These are phyloP conservation scores for Merluccius polli DNA, from an alignment of 2,797 vertebrate genomes.

Conservation along the genomic window DNA sequence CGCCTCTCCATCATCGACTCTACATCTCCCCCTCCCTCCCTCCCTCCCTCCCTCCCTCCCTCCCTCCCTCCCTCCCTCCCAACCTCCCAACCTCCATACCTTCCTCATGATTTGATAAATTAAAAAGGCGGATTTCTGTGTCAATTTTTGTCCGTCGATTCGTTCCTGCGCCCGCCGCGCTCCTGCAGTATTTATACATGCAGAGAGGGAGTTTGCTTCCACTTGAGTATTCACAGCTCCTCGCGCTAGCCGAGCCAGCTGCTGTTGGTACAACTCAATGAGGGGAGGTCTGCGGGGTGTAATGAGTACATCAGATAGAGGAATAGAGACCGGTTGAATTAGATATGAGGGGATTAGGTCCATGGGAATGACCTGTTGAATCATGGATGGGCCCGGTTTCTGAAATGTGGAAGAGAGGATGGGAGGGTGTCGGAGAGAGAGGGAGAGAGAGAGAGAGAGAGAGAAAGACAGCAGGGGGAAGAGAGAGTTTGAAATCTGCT, in stretches of 20 bases:
- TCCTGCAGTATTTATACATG: slow-evolving; percentile 74
- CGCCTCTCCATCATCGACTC: slow-evolving; percentile 34
- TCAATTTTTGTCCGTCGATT: slow-evolving; percentile 74
- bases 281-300: slow-evolving; percentile 49
- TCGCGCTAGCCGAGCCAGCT: slow-evolving; percentile 55
- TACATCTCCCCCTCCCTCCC: too few species aligned
- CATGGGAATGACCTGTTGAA: slow-evolving; percentile 68
- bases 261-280: slow-evolving; percentile 60
- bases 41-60: too few species aligned
- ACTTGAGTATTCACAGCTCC: slow-evolving; percentile 58
- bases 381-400: slow-evolving; percentile 53
- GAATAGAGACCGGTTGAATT: slow-evolving; percentile 57
- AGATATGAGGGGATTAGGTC: slow-evolving; percentile 65
- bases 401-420: slow-evolving; percentile 8
- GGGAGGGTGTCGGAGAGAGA: neutral
- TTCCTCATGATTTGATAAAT: slow-evolving; percentile 64
- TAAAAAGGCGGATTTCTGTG: slow-evolving; percentile 68
- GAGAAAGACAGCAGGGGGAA: slow-evolving; percentile 6
- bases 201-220: slow-evolving; percentile 59
- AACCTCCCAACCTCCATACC: slow-evolving; percentile 18
- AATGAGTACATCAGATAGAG: slow-evolving; percentile 65
- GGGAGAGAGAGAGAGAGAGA: neutral
- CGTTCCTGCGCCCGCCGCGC: slow-evolving; percentile 58
- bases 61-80: neutral
- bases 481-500: slow-evolving; percentile 34